phyloP scores from a whole-genome alignment of 2,113 vertebrate species.

The Irena cyanogastra region DNA sequence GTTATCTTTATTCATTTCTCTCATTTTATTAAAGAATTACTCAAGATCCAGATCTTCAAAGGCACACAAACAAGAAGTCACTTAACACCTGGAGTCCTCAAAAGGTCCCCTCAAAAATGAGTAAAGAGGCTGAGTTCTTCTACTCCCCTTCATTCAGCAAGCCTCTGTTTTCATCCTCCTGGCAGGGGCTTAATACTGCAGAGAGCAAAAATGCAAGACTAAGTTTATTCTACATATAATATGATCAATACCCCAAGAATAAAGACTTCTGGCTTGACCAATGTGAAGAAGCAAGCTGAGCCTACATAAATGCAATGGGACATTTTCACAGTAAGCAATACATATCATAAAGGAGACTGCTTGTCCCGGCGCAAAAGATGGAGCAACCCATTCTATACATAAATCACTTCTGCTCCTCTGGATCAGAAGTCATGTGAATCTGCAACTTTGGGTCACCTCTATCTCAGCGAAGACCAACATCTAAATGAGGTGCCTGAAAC shows the following conservation, averaged over 20 bases:
- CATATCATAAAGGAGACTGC: not conserved
- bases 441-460: not conserved
- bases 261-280: not conserved
- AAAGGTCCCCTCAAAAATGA: not conserved
- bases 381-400: not conserved
- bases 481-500: not conserved
- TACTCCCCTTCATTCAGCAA: not conserved
- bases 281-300: not conserved
- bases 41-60: not conserved
- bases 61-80: not conserved
- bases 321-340: not conserved
- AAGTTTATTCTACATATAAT: not conserved
- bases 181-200: not conserved
- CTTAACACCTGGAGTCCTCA: not conserved
- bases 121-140: not conserved
- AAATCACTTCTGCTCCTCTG: not conserved
- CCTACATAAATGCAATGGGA: not conserved
- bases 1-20: not conserved
- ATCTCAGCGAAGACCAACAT: not conserved
- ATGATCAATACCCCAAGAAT: not conserved
- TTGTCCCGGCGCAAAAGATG: fast-evolving
- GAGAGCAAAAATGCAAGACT: not conserved
- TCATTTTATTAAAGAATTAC: not conserved
- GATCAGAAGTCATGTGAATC: not conserved
- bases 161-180: not conserved